These are phyloP conservation scores for Cheilosia soror DNA, from an alignment of 2,888 invertebrate genomes.

Conservation along the genomic window DNA sequence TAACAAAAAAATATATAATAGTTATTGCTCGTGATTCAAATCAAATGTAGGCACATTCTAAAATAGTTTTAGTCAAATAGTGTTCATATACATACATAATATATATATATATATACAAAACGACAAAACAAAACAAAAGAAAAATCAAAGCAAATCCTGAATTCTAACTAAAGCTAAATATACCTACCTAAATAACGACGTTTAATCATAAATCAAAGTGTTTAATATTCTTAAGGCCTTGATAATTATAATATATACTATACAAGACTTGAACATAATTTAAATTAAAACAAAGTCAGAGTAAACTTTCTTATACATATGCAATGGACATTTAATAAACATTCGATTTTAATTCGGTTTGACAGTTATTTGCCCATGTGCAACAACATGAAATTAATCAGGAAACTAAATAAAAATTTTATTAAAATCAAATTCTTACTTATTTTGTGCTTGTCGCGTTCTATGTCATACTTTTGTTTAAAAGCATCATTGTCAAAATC, in stretches of 20 bases:
- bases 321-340: neutral
- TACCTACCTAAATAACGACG: too few species aligned
- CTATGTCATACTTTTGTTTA: conserved; percentile 13
- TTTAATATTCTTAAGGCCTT: neutral
- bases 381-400: conserved; percentile 53
- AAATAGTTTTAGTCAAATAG: conserved; percentile 8
- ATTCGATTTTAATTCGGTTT: neutral
- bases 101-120: neutral
- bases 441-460: conserved; percentile 13
- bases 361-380: neutral
- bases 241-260: neutral
- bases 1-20: neutral
- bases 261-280: neutral
- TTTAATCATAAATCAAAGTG: neutral
- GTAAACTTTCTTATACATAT: neutral
- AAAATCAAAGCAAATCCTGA: neutral
- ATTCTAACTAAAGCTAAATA: too few species aligned
- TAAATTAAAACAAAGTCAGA: neutral
- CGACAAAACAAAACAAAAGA: neutral
- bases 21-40: neutral
- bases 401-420: conserved; percentile 8
- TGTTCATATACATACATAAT: neutral
- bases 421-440: conserved; percentile 18
- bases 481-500: conserved; percentile 30
- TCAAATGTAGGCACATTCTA: neutral